phyloP scores from a whole-genome alignment of 1,140 invertebrate genomes.

The Drosophila pachea region DNA sequence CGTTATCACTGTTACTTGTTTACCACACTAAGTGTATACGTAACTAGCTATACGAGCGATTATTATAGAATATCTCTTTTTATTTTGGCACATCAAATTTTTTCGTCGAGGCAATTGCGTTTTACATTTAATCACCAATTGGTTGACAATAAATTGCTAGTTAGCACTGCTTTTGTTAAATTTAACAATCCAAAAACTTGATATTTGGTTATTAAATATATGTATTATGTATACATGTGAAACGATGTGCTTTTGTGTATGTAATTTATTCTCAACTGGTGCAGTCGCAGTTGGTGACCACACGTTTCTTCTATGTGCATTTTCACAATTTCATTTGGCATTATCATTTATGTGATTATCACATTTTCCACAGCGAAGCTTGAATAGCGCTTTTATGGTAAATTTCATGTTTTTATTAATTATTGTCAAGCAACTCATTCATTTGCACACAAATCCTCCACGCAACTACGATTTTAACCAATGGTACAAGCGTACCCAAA shows the following conservation, averaged over 20 bases:
- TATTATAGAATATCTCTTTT: conserved; percentile 22
- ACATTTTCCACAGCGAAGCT: conserved; percentile 22
- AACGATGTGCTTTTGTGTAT: conserved; percentile 28
- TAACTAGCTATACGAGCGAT: conserved; percentile 46
- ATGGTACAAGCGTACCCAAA: conserved; percentile 22
- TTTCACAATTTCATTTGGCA: conserved; percentile 23
- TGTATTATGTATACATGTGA: conserved; percentile 40
- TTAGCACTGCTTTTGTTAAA: conserved; percentile 19
- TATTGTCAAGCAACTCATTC: conserved; percentile 18
- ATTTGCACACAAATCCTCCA: conserved; percentile 11
- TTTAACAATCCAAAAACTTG: conserved; percentile 23
- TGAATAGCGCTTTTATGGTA: conserved; percentile 20
- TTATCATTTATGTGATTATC: conserved; percentile 6
- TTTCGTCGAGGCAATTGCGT: conserved; percentile 20
- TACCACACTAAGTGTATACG: conserved; percentile 62
- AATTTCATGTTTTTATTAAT: conserved; percentile 4
- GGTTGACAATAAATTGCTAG: conserved; percentile 17
- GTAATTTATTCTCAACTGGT: conserved; percentile 41
- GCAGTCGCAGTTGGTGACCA: conserved; percentile 54
- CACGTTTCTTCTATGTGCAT: conserved; percentile 60
- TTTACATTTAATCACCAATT: conserved; percentile 39
- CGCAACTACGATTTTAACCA: conserved; percentile 22
- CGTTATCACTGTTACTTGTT: conserved; percentile 66
- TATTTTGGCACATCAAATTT: conserved; percentile 40
- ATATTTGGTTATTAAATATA: conserved; percentile 15